These are phyloP conservation scores for Ambastaia sidthimunki DNA, from an alignment of 2,797 vertebrate genomes.

Conservation along the genomic window DNA sequence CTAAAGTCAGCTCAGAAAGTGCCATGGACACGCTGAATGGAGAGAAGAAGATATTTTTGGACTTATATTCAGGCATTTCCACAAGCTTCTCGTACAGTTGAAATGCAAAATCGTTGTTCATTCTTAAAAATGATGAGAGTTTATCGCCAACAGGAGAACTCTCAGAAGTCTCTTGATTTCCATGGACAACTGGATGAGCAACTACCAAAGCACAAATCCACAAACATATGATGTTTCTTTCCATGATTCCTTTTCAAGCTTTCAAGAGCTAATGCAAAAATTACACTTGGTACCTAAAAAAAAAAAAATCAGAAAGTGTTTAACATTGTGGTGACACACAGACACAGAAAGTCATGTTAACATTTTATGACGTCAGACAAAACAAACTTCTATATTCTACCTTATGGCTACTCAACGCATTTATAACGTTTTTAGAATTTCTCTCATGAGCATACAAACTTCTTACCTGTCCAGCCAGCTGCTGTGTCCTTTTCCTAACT, in stretches of 20 bases:
- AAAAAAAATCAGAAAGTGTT: neutral
- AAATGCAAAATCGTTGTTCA: slow-evolving; percentile 83
- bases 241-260: slow-evolving; percentile 25
- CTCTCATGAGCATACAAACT: neutral
- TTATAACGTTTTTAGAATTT: neutral
- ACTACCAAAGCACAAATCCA: slow-evolving; percentile 35
- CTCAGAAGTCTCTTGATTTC: slow-evolving; percentile 9
- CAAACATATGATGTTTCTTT: slow-evolving; percentile 11
- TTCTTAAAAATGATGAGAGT: slow-evolving; percentile 50
- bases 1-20: slow-evolving; percentile 86
- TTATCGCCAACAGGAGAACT: slow-evolving; percentile 49
- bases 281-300: neutral
- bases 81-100: slow-evolving; percentile 79
- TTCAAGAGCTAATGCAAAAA: neutral
- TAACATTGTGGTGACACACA: neutral
- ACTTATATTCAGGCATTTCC: slow-evolving; percentile 55
- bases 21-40: slow-evolving; percentile 84
- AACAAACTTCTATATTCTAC: neutral
- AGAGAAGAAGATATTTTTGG: slow-evolving; percentile 86
- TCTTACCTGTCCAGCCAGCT: neutral
- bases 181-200: neutral
- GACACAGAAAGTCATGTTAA: neutral
- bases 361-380: neutral
- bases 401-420: neutral
- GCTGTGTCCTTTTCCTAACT: neutral